Conservation (phyloP, 1,140 invertebrate species). For the Pseudomyrmex sp. region DNA sequence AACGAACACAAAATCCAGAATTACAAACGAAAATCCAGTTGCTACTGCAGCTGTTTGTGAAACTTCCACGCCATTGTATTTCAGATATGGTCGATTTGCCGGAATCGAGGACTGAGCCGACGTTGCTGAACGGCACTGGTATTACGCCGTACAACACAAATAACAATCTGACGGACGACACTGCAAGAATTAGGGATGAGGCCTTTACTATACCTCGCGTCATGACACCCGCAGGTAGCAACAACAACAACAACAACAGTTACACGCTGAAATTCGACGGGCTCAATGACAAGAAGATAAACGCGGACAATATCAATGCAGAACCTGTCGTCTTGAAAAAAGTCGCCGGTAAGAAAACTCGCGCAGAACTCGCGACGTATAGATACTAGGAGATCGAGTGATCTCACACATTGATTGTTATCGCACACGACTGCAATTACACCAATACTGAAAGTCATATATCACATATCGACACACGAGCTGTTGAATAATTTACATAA, state of each 20-base stretch:
- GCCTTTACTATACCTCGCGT: conserved; percentile 48
- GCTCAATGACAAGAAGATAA: conserved; percentile 62
- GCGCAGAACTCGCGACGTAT: neutral
- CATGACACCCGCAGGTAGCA: conserved; percentile 52
- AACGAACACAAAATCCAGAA: too few species aligned
- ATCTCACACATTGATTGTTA: neutral
- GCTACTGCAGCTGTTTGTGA: neutral
- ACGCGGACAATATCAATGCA: conserved; percentile 66
- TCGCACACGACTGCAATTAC: neutral
- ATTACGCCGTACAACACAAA: conserved; percentile 57
- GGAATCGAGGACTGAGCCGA: conserved; percentile 77
- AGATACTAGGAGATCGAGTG: too few species aligned
- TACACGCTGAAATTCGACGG: conserved; percentile 66
- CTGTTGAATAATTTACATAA: neutral
- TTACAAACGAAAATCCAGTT: neutral
- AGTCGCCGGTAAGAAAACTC: conserved; percentile 76
- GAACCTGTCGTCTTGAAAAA: conserved; percentile 76
- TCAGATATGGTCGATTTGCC: conserved; percentile 82
- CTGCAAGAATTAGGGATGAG: conserved; percentile 36
- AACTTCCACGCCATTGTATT: conserved; percentile 22
- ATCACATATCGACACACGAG: neutral
- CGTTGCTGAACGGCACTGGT: conserved; percentile 71
- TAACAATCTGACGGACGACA: conserved; percentile 39
- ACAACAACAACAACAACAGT: conserved; percentile 65
- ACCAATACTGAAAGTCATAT: neutral